A percentile compares a stretch with the other conserved stretches of the same genome.
phyloP scores from a whole-genome alignment of 2,113 vertebrate species.

The Todiramphus saurophagus region DNA sequence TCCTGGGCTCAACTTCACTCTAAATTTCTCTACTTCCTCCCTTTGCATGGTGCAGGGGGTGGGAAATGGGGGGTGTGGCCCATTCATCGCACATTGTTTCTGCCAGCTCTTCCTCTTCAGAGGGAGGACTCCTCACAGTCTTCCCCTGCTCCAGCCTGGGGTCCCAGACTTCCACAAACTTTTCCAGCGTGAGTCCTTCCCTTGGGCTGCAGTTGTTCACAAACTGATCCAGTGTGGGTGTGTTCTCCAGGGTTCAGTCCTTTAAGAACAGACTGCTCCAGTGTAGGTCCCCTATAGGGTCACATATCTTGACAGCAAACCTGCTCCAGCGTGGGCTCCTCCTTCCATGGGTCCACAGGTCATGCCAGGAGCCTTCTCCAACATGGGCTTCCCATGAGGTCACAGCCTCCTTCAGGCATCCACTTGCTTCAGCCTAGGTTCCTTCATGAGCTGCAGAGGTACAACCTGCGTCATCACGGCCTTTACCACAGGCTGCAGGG shows the following conservation, averaged over 20 bases:
- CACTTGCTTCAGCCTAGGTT: neutral
- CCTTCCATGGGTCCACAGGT: too few species aligned
- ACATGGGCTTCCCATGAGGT: neutral
- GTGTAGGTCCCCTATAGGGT: neutral
- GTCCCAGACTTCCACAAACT: neutral
- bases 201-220: neutral
- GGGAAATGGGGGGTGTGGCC: neutral
- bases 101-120: neutral
- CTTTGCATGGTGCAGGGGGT: too few species aligned
- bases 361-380: neutral
- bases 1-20: neutral
- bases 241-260: fast-evolving
- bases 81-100: neutral
- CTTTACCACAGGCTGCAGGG: neutral
- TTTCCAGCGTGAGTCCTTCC: neutral
- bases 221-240: neutral
- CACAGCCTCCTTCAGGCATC: neutral
- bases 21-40: neutral
- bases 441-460: neutral
- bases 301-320: neutral
- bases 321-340: neutral
- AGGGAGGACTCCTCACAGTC: neutral
- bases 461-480: neutral
- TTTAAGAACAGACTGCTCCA: neutral
- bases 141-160: neutral